Evolutionary conservation across 2,888 invertebrate species (phyloP).

Genomic region (Caenorhabditis angaria): DNA sequence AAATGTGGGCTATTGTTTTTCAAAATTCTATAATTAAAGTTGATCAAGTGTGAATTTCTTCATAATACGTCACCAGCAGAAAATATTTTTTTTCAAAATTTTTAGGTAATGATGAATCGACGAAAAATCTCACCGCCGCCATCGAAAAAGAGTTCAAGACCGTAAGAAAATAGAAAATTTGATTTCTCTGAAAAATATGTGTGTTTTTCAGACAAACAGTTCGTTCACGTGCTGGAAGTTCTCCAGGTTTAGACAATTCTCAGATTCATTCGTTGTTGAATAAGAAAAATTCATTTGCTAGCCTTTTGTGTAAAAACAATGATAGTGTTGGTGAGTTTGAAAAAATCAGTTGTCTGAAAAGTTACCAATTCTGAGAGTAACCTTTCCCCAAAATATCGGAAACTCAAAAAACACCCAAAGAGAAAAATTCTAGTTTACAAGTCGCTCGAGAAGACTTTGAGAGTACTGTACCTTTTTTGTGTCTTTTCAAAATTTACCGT

Average conservation of each 20-base stretch:
- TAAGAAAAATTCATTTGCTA: constrained; percentile 28
- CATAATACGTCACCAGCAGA: too few relatives aligned
- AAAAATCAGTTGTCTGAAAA: not conserved
- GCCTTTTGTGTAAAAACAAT: constrained; percentile 30
- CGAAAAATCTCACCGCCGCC: constrained; percentile 1
- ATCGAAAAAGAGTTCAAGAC: not conserved
- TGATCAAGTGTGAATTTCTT: too few relatives aligned
- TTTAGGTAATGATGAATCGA: constrained; percentile 3
- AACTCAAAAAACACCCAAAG: too few relatives aligned
- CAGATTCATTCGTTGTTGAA: constrained; percentile 49
- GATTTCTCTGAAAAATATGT: not conserved
- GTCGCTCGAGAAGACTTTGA: too few relatives aligned
- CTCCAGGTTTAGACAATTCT: constrained; percentile 38
- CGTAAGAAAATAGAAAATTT: too few relatives aligned
- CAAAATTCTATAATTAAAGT: too few relatives aligned
- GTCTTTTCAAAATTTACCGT: too few relatives aligned
- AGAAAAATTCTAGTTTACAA: not conserved
- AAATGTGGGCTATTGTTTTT: too few relatives aligned
- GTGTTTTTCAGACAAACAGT: constrained; percentile 14
- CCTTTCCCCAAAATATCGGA: too few relatives aligned
- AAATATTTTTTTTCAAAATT: not conserved
- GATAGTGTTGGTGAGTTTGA: constrained; percentile 33
- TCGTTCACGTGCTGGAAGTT: constrained; percentile 37
- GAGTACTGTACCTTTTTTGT: too few relatives aligned
- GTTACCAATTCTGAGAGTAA: too few relatives aligned